phyloP scores from a whole-genome alignment of 2,797 vertebrate species.

The Hydrophis major region DNA sequence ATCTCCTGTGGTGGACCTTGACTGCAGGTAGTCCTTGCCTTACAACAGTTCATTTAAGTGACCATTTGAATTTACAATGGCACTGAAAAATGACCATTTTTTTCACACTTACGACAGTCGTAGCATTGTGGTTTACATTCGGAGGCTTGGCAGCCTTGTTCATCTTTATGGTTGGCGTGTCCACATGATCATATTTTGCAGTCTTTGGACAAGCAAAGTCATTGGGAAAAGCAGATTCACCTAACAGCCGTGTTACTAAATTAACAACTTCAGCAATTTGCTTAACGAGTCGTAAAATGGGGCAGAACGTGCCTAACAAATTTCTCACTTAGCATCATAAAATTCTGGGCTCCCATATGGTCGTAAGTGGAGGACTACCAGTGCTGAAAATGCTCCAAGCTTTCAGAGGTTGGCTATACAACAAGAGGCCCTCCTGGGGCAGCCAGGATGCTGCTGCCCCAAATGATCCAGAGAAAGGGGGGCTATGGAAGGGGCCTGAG shows the following conservation, averaged over 20 bases:
- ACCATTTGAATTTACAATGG: background rate
- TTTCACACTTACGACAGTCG: background rate
- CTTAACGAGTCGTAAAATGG: background rate
- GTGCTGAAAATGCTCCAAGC: background rate
- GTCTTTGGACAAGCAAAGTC: background rate
- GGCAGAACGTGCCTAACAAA: too few species aligned
- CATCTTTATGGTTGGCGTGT: too few species aligned
- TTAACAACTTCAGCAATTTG: background rate
- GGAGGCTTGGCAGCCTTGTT: too few species aligned
- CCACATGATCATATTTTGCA: background rate
- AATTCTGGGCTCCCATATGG: too few species aligned
- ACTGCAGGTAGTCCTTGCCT: background rate
- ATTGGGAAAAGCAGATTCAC: background rate
- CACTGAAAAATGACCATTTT: background rate
- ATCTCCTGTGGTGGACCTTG: background rate
- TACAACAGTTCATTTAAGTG: background rate
- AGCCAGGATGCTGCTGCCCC: background rate
- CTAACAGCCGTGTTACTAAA: background rate
- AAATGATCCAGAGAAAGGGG: background rate
- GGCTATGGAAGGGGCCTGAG: background rate
- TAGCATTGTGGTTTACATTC: background rate
- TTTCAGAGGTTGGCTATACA: background rate
- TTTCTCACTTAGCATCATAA: too few species aligned
- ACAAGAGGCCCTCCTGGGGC: background rate
- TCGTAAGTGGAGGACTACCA: too few species aligned